Base-by-base conservation (phyloP, 2,888 invertebrate species). In the Euplagia quadripunctaria region DNA sequence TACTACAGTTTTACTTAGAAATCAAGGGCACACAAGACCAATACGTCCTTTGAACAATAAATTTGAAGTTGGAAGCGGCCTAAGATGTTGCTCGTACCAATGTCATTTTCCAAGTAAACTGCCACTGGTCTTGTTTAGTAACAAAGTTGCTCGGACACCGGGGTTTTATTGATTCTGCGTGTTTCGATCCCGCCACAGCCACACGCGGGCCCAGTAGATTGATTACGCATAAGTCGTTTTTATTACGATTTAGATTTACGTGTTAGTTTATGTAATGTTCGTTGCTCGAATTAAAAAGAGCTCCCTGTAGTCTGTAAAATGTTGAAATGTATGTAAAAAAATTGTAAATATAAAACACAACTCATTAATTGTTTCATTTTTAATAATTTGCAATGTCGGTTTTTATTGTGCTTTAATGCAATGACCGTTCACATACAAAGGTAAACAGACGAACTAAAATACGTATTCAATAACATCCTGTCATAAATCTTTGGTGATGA, bases 211-310 rank as follows among this genome's bases (percentile, higher is more conserved):
- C 89, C 91, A 90, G 92, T 94, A 94, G 92, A 93, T 93, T 92
- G 92, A 93, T 93, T 93, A 91, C 89, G 91, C 92, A 79, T 90
- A 90, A 88, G 93, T 92, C 93, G 93, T 93, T 95, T 94, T 95
- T 95, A 95, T 95, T 94, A 93, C 94, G 90, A 92, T 92, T 94
- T 94, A 95, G 96, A 95, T 95, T 94, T 93, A 96, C 92, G 94
- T 96, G 95, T 95, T 95, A 95, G 95, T 94, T 93, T 93, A 95
- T 94, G 94, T 95, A 95, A 95, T 95, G 95, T 95, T 95, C 96
- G 95, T 95, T 94, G 96, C 95, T 96, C 95, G 95, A 95, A 95
- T 95, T 93, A 95, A 95, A 96, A 95, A 93, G 96, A 96, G 96
- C 95, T 95, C 94, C 93, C 92, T 91, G 96, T 96, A 96, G 96